A percentile compares a stretch with the other conserved stretches of the same genome.
phyloP scores from a whole-genome alignment of 2,113 vertebrate species.

The Crotalus tigris region DNA sequence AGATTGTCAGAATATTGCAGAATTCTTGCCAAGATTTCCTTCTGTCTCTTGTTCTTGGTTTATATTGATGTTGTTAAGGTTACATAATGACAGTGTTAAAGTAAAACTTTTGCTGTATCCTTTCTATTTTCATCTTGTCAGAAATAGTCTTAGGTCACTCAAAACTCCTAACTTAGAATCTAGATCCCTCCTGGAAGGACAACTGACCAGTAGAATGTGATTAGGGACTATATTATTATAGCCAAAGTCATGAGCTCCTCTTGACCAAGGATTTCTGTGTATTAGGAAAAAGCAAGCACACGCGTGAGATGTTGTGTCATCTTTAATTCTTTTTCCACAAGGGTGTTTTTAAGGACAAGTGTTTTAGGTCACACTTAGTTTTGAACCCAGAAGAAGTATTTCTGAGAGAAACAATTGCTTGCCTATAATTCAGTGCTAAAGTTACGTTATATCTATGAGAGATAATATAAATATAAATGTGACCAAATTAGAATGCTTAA shows the following conservation, averaged over 20 bases:
- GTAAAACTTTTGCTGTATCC: slow-evolving; percentile 43
- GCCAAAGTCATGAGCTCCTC: neutral
- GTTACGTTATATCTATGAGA: neutral
- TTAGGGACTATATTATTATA: neutral
- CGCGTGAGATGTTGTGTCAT: neutral
- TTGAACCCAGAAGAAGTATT: neutral
- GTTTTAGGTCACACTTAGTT: neutral
- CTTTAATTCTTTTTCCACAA: neutral
- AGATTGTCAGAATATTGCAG: neutral
- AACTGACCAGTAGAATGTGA: slow-evolving; percentile 16
- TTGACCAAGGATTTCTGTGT: neutral
- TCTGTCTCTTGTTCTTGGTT: slow-evolving; percentile 39
- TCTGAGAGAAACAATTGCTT: no score
- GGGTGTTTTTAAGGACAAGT: neutral
- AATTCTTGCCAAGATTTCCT: neutral
- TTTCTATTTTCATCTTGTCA: slow-evolving; percentile 57
- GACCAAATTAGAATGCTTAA: neutral
- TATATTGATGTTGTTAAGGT: slow-evolving; percentile 43
- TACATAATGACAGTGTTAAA: slow-evolving; percentile 42
- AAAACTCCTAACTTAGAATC: slow-evolving; percentile 52
- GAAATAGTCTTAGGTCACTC: slow-evolving; percentile 63
- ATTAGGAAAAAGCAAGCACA: neutral
- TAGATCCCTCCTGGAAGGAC: slow-evolving; percentile 47
- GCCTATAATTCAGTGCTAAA: neutral
- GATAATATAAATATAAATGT: neutral